A percentile compares a stretch with the other conserved stretches of the same genome.
Conservation (phyloP, 1,140 invertebrate genomes). For the Eupristina koningsbergeri region DNA sequence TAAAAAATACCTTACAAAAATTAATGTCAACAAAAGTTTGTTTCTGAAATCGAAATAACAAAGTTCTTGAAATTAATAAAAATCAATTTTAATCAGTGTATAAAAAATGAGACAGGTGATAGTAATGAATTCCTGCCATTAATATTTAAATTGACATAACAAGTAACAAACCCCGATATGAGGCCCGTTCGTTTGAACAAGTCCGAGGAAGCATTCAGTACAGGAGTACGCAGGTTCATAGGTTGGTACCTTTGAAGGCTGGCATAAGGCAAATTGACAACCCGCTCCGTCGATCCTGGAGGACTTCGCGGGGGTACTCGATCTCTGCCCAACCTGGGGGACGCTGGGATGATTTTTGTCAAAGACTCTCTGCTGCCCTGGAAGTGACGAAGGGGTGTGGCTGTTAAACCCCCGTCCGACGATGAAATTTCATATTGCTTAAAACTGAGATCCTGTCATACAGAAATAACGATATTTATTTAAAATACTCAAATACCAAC, state of each 20-base stretch:
- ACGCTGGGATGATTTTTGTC: conserved; percentile 66
- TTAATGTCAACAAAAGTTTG: too few species aligned
- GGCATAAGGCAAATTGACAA: conserved; percentile 67
- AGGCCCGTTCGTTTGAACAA: conserved; percentile 6
- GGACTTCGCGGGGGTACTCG: conserved; percentile 63
- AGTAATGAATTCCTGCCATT: neutral
- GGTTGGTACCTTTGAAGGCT: conserved; percentile 69
- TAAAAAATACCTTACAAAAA: too few species aligned
- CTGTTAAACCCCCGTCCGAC: conserved; percentile 65
- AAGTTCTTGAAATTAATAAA: too few species aligned
- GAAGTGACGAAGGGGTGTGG: conserved; percentile 64
- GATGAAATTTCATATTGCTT: conserved; percentile 69
- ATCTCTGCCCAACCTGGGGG: conserved; percentile 65
- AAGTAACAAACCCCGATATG: neutral
- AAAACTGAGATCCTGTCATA: conserved; percentile 65
- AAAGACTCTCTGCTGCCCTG: conserved; percentile 70
- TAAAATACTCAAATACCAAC: too few species aligned
- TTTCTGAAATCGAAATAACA: too few species aligned
- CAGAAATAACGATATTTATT: neutral
- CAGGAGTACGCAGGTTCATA: conserved; percentile 16
- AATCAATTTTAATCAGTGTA: neutral
- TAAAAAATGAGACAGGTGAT: too few species aligned
- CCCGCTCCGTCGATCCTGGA: conserved; percentile 65
- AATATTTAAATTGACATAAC: neutral
- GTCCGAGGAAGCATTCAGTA: neutral